Evolutionary conservation across 2,888 invertebrate genomes (phyloP).

Genomic region (Tipula confusa): DNA sequence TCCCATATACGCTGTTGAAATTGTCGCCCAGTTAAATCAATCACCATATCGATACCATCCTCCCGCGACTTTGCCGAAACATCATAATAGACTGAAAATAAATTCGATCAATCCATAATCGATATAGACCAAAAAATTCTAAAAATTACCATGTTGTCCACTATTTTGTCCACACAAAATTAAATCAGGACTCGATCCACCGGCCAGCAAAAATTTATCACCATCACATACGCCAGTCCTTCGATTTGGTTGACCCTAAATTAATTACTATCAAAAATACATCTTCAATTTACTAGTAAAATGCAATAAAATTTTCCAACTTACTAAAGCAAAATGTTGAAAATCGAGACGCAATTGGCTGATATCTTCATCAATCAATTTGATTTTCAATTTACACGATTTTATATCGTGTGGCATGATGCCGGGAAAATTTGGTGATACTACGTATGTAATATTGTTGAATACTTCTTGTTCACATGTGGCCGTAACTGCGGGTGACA

Average conservation of each 20-base stretch:
- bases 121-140: no score
- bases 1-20: constrained; percentile 72
- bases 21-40: constrained; percentile 58
- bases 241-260: constrained; percentile 76
- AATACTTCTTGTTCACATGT: constrained; percentile 66
- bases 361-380: constrained; percentile 71
- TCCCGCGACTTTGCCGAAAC: constrained; percentile 36
- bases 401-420: constrained; percentile 60
- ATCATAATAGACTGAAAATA: constrained; percentile 47
- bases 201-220: constrained; percentile 61
- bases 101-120: not conserved
- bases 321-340: constrained; percentile 74
- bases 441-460: constrained; percentile 78
- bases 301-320: constrained; percentile 38
- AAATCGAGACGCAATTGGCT: constrained; percentile 81
- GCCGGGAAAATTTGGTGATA: constrained; percentile 77
- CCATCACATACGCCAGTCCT: constrained; percentile 74
- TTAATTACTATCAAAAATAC: constrained; percentile 36
- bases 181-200: constrained; percentile 56
- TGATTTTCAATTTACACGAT: constrained; percentile 67
- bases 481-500: constrained; percentile 61
- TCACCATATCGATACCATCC: constrained; percentile 43
- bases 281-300: constrained; percentile 8
- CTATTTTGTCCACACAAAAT: constrained; percentile 76
- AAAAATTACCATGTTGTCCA: constrained; percentile 69